A percentile compares a stretch with the other conserved stretches of the same genome.
These are phyloP conservation scores for Lagopus muta DNA, from an alignment of 2,113 vertebrate genomes.

Conservation along the genomic window DNA sequence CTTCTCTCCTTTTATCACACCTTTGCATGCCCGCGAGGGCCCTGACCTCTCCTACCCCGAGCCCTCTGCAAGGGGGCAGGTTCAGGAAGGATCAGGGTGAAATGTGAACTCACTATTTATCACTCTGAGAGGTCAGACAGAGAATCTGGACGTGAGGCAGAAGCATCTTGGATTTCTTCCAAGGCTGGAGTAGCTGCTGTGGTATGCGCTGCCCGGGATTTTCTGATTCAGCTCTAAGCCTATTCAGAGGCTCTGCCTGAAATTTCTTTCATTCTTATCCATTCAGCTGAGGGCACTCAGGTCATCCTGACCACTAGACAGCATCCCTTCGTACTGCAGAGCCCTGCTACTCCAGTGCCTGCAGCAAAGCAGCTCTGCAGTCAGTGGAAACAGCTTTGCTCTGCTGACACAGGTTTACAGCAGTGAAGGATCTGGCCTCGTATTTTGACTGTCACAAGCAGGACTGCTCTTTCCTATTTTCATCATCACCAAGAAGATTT, in stretches of 20 bases:
- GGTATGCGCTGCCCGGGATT: conserved; percentile 41
- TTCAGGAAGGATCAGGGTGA: conserved; percentile 60
- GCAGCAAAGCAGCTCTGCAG: conserved; percentile 13
- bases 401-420: conserved; percentile 31
- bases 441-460: conserved; percentile 43
- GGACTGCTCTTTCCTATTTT: conserved; percentile 29
- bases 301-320: conserved; percentile 20
- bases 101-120: conserved; percentile 65
- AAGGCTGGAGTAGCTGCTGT: conserved; percentile 48
- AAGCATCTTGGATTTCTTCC: conserved; percentile 61
- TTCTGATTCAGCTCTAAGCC: conserved; percentile 56
- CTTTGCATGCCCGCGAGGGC: conserved; percentile 44
- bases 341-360: neutral
- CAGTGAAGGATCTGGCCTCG: neutral
- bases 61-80: conserved; percentile 62
- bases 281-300: conserved; percentile 33
- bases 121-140: conserved; percentile 51
- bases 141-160: conserved; percentile 55
- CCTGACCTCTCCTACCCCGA: conserved; percentile 22
- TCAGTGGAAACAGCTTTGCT: neutral
- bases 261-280: conserved; percentile 47
- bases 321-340: neutral
- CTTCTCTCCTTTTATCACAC: conserved; percentile 69
- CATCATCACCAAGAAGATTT: conserved; percentile 41
- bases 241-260: conserved; percentile 40